These are phyloP conservation scores for Porites australiensis DNA, from an alignment of 64 coral and sea anemone species.

Conservation along the genomic window DNA sequence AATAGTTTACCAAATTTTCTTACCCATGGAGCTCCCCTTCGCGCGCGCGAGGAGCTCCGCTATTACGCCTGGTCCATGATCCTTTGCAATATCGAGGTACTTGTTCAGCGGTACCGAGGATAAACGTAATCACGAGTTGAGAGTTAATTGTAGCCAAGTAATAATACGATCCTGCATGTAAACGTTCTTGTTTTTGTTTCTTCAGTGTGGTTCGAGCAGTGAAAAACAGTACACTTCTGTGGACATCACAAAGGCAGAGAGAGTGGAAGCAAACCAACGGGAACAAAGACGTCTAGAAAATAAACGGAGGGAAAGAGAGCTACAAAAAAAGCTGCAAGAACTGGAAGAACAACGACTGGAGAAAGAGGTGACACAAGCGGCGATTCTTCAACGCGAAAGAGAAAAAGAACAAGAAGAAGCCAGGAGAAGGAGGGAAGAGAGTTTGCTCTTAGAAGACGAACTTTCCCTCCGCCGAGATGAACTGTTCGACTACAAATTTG, in stretches of 20 bases:
- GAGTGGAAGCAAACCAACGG: background rate
- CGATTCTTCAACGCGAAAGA: background rate
- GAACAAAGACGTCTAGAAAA: conserved; percentile 17
- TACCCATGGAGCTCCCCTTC: no score
- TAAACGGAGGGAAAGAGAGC: conserved; percentile 20
- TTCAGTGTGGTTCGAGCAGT: background rate
- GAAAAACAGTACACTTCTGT: conserved; percentile 44
- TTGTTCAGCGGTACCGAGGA: no score
- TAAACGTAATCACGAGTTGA: no score
- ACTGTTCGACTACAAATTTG: conserved; percentile 58
- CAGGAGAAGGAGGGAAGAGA: background rate
- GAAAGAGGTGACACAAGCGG: background rate
- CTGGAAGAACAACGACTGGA: conserved; percentile 9
- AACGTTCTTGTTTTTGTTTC: background rate
- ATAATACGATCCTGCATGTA: no score
- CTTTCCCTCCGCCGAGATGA: background rate
- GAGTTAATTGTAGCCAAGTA: no score
- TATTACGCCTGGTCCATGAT: no score
- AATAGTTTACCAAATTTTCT: no score
- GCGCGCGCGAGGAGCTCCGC: no score
- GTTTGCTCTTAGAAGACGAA: conserved; percentile 1
- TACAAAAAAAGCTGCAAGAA: conserved; percentile 13
- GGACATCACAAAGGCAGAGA: conserved; percentile 21
- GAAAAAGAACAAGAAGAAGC: conserved; percentile 3
- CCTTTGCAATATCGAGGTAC: no score